Base-by-base conservation (phyloP, 2,113 vertebrate genomes). In the Ailuropoda melanoleuca region DNA sequence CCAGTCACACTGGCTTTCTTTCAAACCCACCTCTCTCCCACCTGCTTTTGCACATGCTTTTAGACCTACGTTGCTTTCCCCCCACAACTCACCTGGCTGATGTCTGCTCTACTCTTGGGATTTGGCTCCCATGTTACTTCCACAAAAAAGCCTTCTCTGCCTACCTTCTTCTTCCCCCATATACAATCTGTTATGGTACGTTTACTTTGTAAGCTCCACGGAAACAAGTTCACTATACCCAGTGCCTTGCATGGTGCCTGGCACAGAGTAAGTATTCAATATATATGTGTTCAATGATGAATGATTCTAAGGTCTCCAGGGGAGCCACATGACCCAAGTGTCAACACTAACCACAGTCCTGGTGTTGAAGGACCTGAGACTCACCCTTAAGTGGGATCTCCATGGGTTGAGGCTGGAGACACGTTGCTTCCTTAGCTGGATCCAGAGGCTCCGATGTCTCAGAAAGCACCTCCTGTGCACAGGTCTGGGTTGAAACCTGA, bases 331-430 rank as follows among this genome's bases (percentile, higher is more conserved):
- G 46, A 46, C 46, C 31, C 39, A 34, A 1, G 37, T 75, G 83
- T 88, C 77, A 96, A 93, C 46, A 92, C 64, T 92, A 46, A 93
- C 31, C 84, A 88, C 56, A 64, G 72, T 88, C 56, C 31, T 92
- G 75, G 29, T 72, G 46, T 24, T 75, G 55, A 80, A 39, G 18
- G 37, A 64, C 84, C 55, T 64, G 39, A 88, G 64, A 94, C 23
- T 89, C 53, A 72, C 64, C 43, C 46, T 81, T 81, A 60, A 24
- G 26, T 53, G 53, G 90, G 37, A 80, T 83, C 19, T 88, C 84
- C 66, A 66, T 37, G 46, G 89, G 48, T 15, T 92, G 89, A 86
- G 29, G 74, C 34, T 60, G 89, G 19, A 72, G 62, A 55, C n/a
- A 72, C 2, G 50, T 8, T 62, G 53, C 74, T 72, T 81, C 29